phyloP scores from a whole-genome alignment of 2,113 vertebrate species.

The Ceyx melanurus region DNA sequence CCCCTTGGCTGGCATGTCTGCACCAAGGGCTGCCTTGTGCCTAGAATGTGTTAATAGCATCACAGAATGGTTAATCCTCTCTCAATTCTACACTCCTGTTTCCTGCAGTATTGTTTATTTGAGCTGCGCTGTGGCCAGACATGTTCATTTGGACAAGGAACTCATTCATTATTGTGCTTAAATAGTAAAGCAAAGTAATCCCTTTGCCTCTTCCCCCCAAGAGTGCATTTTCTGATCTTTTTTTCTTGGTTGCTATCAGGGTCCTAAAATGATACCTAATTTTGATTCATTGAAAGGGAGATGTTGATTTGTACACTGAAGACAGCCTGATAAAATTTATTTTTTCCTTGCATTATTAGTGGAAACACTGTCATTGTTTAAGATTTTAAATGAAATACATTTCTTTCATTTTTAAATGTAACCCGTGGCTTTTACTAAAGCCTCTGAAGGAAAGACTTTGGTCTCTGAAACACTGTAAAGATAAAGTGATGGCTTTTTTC shows the following conservation, averaged over 20 bases:
- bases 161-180: neutral
- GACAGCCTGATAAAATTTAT: neutral
- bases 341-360: neutral
- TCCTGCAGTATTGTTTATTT: neutral
- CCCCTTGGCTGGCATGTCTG: neutral
- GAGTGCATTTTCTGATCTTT: neutral
- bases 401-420: neutral
- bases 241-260: neutral
- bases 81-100: neutral
- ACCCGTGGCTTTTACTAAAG: neutral
- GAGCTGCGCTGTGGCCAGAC: neutral
- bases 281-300: neutral
- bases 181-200: neutral
- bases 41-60: neutral
- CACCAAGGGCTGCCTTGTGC: neutral
- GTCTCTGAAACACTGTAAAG: neutral
- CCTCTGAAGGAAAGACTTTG: neutral
- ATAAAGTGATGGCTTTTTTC: neutral
- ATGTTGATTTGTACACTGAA: neutral
- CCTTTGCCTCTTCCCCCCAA: neutral
- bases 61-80: neutral
- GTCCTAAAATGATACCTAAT: neutral
- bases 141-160: neutral
- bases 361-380: neutral
- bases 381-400: neutral